A percentile compares a stretch with the other conserved stretches of the same genome.
Evolutionary conservation across 2,113 vertebrate genomes (phyloP).

Genomic region (Fregetta grallaria): DNA sequence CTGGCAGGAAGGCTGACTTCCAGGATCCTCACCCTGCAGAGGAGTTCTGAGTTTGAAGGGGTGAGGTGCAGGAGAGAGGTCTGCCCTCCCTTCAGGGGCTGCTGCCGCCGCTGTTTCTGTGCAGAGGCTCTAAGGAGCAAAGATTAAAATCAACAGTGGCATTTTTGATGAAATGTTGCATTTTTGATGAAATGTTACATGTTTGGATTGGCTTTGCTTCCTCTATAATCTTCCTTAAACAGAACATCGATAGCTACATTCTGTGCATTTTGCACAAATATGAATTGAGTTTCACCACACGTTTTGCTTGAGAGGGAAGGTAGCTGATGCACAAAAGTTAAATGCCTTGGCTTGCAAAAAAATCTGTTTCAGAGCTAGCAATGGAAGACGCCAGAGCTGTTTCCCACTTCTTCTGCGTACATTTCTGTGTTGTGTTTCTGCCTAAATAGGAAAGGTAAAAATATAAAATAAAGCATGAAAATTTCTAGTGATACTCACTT

Average conservation of each 20-base stretch:
- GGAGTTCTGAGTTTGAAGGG: not conserved
- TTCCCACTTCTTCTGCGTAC: not conserved
- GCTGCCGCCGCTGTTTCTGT: not conserved
- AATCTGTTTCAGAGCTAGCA: not conserved
- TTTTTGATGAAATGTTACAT: not conserved
- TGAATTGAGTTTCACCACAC: not conserved
- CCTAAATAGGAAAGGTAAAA: not conserved
- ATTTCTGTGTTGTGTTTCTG: not conserved
- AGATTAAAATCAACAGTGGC: not conserved
- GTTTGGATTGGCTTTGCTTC: not conserved
- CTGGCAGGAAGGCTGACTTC: not conserved
- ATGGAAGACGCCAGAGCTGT: not conserved
- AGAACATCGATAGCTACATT: not conserved
- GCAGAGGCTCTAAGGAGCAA: not conserved
- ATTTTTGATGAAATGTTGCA: not conserved
- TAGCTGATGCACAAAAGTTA: not conserved
- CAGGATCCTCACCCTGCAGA: not conserved
- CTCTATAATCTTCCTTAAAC: not conserved
- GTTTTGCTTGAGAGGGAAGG: not conserved
- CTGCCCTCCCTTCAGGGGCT: not conserved
- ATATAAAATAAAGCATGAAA: not conserved
- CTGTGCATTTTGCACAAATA: not conserved
- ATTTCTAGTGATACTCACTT: not conserved
- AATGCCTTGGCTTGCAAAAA: not conserved
- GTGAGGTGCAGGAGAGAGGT: not conserved